phyloP scores from a whole-genome alignment of 2,888 invertebrate genomes.

The Blastobasis adustella region DNA sequence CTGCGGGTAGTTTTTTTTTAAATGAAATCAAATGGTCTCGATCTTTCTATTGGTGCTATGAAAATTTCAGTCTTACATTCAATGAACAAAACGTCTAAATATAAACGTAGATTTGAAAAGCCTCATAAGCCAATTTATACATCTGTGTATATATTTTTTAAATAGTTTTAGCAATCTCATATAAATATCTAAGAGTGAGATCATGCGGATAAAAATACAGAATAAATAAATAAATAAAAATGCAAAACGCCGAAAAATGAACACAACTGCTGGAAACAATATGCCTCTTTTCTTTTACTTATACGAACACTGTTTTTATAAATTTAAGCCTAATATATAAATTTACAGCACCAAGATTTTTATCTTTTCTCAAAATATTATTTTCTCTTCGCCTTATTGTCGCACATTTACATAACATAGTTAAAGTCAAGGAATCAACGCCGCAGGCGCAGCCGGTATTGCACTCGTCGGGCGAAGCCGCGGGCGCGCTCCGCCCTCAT shows the following conservation, averaged over 20 bases:
- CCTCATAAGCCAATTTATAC: slow-evolving; percentile 69
- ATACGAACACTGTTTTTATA: slow-evolving; percentile 68
- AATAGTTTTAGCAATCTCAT: slow-evolving; percentile 68
- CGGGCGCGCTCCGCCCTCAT: slow-evolving; percentile 23
- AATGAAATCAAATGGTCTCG: slow-evolving; percentile 30
- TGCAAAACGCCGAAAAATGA: slow-evolving; percentile 63
- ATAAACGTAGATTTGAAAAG: slow-evolving; percentile 62
- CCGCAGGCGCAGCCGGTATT: slow-evolving; percentile 49
- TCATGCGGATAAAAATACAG: slow-evolving; percentile 68
- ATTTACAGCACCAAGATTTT: slow-evolving; percentile 75
- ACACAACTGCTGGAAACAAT: slow-evolving; percentile 67
- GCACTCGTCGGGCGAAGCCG: slow-evolving; percentile 46
- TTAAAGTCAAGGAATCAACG: slow-evolving; percentile 64
- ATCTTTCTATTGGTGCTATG: slow-evolving; percentile 59
- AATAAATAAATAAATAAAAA: slow-evolving; percentile 52
- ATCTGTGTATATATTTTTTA: slow-evolving; percentile 61
- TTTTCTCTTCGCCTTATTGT: slow-evolving; percentile 73
- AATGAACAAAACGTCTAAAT: slow-evolving; percentile 54
- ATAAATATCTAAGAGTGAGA: slow-evolving; percentile 73
- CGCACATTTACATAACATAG: slow-evolving; percentile 69
- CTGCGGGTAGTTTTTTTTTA: slow-evolving; percentile 40
- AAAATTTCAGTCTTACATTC: slow-evolving; percentile 62
- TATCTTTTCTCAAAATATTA: slow-evolving; percentile 70
- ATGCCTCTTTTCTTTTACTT: slow-evolving; percentile 69
- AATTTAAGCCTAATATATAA: slow-evolving; percentile 75